Evolutionary conservation across 2,888 invertebrate species (phyloP).

Genomic region (Drosophila macrospina): DNA sequence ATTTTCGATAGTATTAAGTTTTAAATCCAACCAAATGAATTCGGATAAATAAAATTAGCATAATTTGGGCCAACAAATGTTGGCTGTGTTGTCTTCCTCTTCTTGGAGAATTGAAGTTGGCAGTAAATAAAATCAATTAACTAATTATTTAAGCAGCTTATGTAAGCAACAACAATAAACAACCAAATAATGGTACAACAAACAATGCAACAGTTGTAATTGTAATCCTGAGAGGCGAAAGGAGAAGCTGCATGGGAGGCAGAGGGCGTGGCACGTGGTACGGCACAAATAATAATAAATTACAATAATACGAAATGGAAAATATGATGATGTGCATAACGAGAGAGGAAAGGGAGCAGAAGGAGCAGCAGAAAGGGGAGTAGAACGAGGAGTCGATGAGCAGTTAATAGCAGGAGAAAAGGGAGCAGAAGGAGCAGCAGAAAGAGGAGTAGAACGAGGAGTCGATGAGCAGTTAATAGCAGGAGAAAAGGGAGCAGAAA

Average conservation of each 20-base stretch:
- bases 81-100: too few relatives aligned
- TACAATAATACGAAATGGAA: constrained; percentile 48
- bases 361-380: too few relatives aligned
- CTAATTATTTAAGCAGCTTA: constrained; percentile 69
- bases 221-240: neutral
- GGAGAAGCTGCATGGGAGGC: neutral
- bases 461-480: too few relatives aligned
- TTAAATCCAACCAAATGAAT: neutral
- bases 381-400: too few relatives aligned
- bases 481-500: neutral
- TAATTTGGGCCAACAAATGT: neutral
- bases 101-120: neutral
- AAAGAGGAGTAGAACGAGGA: too few relatives aligned
- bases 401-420: too few relatives aligned
- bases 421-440: neutral
- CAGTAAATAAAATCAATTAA: constrained; percentile 51
- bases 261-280: constrained; percentile 19
- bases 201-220: constrained; percentile 12
- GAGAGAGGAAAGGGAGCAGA: neutral
- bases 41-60: constrained; percentile 3
- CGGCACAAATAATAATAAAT: constrained; percentile 50
- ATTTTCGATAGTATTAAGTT: neutral
- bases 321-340: constrained; percentile 10
- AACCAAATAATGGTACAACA: constrained; percentile 15
- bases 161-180: constrained; percentile 16